Conservation (phyloP, 2,797 vertebrate species). For the Poecilia wingei region DNA sequence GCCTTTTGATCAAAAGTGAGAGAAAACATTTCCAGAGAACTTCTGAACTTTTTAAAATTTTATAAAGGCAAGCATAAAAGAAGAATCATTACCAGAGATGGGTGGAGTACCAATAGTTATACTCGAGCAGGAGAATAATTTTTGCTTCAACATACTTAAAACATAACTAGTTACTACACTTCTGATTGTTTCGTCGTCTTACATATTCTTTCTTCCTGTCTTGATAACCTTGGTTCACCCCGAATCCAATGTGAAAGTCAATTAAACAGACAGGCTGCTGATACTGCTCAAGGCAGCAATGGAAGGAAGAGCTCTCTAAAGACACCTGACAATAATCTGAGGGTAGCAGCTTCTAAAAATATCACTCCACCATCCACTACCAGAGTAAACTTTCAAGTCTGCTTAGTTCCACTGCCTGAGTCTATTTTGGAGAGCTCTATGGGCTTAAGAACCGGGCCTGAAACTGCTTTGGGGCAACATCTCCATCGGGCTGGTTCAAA, state of each 20-base stretch:
- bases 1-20: not conserved
- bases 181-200: not conserved
- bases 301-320: conserved; percentile 52
- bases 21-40: conserved; percentile 1
- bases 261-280: conserved; percentile 26
- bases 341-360: conserved; percentile 70
- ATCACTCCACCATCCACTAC: conserved; percentile 47
- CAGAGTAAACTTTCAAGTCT: conserved; percentile 78
- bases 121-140: not conserved
- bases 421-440: conserved; percentile 73
- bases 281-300: conserved; percentile 40
- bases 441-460: conserved; percentile 61
- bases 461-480: conserved; percentile 53
- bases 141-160: not conserved
- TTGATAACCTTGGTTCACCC: not conserved
- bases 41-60: not conserved
- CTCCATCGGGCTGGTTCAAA: conserved; percentile 63
- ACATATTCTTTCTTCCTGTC: not conserved
- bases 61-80: not conserved
- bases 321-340: conserved; percentile 67
- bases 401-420: conserved; percentile 78
- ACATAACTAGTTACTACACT: not conserved
- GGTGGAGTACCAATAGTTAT: not conserved
- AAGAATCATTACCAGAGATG: not conserved
- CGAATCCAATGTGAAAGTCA: not conserved